These are phyloP conservation scores for Calephelis virginiensis DNA, from an alignment of 1,140 invertebrate species.

Conservation along the genomic window DNA sequence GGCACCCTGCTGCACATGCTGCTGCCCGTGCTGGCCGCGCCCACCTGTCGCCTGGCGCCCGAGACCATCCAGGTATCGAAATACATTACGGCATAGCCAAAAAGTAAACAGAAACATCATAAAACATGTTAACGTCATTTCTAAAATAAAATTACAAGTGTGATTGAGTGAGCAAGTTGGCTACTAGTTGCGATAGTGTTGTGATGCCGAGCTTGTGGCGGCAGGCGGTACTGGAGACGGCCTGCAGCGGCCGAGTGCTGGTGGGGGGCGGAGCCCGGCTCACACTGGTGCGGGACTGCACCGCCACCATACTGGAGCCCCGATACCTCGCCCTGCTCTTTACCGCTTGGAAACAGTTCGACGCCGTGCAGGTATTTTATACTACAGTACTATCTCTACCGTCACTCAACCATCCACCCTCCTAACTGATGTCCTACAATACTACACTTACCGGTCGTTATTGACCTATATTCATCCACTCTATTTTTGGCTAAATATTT, in stretches of 20 bases:
- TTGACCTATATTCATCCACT: not conserved
- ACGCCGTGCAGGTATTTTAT: constrained; percentile 38
- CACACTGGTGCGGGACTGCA: not conserved
- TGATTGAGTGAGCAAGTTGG: too few species aligned
- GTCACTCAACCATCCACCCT: not conserved
- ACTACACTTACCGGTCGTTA: too few species aligned
- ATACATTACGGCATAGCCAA: too few species aligned
- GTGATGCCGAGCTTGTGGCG: constrained; percentile 65
- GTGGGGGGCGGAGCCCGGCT: not conserved
- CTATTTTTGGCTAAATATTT: not conserved
- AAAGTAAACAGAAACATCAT: too few species aligned
- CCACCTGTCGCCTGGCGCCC: constrained; percentile 56
- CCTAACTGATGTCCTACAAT: too few species aligned
- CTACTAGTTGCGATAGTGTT: too few species aligned
- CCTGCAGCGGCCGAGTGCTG: not conserved
- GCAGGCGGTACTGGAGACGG: constrained; percentile 29
- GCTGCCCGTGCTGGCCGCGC: constrained; percentile 77
- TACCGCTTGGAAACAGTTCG: constrained; percentile 78
- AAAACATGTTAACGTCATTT: too few species aligned
- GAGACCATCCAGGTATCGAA: too few species aligned
- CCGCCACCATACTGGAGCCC: constrained; percentile 3
- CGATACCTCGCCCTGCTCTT: constrained; percentile 73
- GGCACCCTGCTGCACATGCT: constrained; percentile 75
- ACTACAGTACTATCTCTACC: too few species aligned
- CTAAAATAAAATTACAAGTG: too few species aligned